These are phyloP conservation scores for Corythoichthys intestinalis DNA, from an alignment of 2,113 vertebrate genomes.

Conservation along the genomic window DNA sequence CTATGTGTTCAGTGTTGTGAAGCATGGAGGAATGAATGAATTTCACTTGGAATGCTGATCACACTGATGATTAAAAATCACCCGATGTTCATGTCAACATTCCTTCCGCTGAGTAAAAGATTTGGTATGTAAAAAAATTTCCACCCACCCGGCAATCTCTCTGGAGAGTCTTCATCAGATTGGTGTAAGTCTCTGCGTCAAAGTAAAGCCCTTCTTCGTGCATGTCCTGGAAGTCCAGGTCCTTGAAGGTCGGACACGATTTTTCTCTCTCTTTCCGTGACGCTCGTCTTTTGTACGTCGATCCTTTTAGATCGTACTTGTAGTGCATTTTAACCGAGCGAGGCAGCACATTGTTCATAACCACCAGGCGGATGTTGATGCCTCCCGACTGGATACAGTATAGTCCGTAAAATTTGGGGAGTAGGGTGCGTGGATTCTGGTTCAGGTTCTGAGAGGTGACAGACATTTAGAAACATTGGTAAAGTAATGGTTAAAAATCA, in stretches of 20 bases:
- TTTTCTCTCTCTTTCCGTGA: constrained; percentile 76
- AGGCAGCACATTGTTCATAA: constrained; percentile 77
- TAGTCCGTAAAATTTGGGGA: constrained; percentile 76
- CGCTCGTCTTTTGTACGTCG: constrained; percentile 73
- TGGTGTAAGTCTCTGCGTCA: constrained; percentile 87
- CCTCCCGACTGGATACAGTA: constrained; percentile 77
- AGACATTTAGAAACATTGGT: background rate
- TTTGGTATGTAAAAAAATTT: background rate
- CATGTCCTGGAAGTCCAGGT: constrained; percentile 87
- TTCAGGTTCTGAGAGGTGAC: constrained; percentile 67
- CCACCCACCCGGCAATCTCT: constrained; percentile 90
- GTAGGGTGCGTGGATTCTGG: constrained; percentile 74
- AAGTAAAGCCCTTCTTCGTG: constrained; percentile 93
- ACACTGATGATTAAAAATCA: background rate
- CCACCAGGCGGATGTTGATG: constrained; percentile 76
- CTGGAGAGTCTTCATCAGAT: constrained; percentile 93
- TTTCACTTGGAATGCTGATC: constrained; percentile 5
- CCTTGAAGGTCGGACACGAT: constrained; percentile 69
- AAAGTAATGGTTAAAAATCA: background rate
- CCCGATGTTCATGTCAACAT: constrained; percentile 2
- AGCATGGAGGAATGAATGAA: constrained; percentile 8
- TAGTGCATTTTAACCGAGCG: constrained; percentile 76
- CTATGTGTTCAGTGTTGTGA: background rate
- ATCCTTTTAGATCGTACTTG: constrained; percentile 77
- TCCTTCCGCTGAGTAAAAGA: background rate